Evolutionary conservation across 2,113 vertebrate genomes (phyloP), one percentile per base, ranked within the genome.

Genomic region (Columbina picui): DNA sequence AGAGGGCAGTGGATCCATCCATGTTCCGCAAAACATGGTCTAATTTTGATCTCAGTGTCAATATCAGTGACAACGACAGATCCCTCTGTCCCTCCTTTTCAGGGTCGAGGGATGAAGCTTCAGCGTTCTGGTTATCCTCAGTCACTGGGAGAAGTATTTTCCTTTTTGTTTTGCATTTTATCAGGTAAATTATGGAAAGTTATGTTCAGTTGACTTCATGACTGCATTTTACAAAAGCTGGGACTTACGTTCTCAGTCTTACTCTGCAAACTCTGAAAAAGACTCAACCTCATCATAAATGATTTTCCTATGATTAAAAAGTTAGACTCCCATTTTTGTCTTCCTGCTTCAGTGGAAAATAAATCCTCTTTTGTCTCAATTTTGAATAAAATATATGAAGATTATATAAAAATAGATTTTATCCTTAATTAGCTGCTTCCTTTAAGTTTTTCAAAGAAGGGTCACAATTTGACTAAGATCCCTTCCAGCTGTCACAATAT

Each of bases 401-500:
- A 86, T 36, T 32, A 63, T 55, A 53, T 74, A 97, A 96, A 96
- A 98, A 97, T 96, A 95, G 41, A 96, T 97, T 97, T 97, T 7
- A 47, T 96, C 84, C 96, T 95, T 98, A 97, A 98, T 98, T 98
- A 97, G 89, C 94, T 97, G 83, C 90, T 98, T 97, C 97, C 97
- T 97, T 90, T 97, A 97, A 96, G 80, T 93, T 86, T 97, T 97
- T 95, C 45, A 47, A 91, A 95, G 87, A 97, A 92, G 69, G 93
- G 93, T 96, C 97, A 73, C 95, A 96, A 78, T 95, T 98, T 98
- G 84, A 97, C 90, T 95, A 87, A 97, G 97, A 98, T 97, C 94
- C 68, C 93, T 97, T 97, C 97, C 98, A 98, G 97, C 97, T 98
- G 98, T 97, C 97, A 94, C 94, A 96, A 90, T 97, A 98, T 95